phyloP scores from a whole-genome alignment of 23 tunicate species.

The Aplidium turbinatum region DNA sequence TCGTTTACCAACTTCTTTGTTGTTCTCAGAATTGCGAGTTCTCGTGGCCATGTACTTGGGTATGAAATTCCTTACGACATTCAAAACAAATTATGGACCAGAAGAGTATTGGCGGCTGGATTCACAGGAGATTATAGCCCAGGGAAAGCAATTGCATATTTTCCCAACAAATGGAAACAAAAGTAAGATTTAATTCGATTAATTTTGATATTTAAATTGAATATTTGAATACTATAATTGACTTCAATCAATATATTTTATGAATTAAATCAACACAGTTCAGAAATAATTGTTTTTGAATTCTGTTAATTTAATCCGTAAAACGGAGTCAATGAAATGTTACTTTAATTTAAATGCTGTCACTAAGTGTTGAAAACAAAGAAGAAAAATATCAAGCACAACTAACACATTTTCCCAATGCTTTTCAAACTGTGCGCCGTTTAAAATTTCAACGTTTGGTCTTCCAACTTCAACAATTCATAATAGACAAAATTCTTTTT shows the following conservation, averaged over 20 bases:
- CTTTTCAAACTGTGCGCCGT: no score
- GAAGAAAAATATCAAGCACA: no score
- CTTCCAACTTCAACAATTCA: no score
- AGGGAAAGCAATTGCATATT: slow-evolving; percentile 87
- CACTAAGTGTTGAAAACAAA: no score
- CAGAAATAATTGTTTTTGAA: no score
- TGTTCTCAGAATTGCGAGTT: slow-evolving; percentile 57
- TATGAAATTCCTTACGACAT: slow-evolving; percentile 90
- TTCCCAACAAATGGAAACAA: slow-evolving; percentile 79
- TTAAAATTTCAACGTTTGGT: no score
- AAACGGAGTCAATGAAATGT: no score
- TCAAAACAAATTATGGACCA: slow-evolving; percentile 68
- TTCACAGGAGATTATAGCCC: slow-evolving; percentile 89
- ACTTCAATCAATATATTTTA: background rate
- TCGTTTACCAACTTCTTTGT: no score
- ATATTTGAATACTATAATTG: background rate
- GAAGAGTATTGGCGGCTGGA: slow-evolving; percentile 89
- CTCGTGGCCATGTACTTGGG: slow-evolving; percentile 91
- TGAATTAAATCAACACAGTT: background rate
- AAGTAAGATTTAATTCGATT: slow-evolving; percentile 43
- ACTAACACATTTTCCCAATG: no score
- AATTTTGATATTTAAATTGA: background rate
- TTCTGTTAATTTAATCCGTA: no score
- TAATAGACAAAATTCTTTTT: no score
- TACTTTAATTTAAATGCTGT: no score